Conservation (phyloP, 2,797 vertebrate species). For the Ispidina picta region DNA sequence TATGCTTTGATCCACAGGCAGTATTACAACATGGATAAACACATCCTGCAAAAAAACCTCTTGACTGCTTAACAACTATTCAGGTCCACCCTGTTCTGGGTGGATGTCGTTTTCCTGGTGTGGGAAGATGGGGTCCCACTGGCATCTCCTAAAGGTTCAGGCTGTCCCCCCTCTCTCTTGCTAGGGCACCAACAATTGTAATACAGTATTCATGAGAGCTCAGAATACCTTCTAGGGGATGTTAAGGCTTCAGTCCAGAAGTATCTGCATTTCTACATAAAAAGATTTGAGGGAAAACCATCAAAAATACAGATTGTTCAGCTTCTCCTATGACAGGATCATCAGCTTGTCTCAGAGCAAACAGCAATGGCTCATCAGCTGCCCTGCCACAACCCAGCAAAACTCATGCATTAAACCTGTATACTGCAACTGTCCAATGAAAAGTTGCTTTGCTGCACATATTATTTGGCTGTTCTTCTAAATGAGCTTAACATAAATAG, state of each 20-base stretch:
- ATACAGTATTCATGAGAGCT: neutral
- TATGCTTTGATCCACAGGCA: neutral
- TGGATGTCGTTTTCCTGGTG: neutral
- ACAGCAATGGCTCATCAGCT: neutral
- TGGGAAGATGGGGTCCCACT: neutral
- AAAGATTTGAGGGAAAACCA: neutral
- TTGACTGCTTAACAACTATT: neutral
- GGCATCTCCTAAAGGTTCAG: neutral
- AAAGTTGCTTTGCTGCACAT: neutral
- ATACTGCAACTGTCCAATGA: neutral
- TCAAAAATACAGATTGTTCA: neutral
- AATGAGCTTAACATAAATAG: neutral
- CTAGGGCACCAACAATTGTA: neutral
- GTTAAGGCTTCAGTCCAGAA: neutral
- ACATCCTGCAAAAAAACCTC: neutral
- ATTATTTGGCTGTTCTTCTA: neutral
- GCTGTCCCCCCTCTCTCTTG: neutral
- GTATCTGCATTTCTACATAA: neutral
- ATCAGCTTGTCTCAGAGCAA: neutral
- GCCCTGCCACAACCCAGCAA: neutral
- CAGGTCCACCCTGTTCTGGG: neutral
- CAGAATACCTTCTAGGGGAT: neutral
- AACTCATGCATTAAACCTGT: neutral
- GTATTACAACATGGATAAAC: neutral
- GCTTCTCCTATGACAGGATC: neutral